These are phyloP conservation scores for Dynastes tityus DNA, from an alignment of 2,888 invertebrate species.

Conservation along the genomic window DNA sequence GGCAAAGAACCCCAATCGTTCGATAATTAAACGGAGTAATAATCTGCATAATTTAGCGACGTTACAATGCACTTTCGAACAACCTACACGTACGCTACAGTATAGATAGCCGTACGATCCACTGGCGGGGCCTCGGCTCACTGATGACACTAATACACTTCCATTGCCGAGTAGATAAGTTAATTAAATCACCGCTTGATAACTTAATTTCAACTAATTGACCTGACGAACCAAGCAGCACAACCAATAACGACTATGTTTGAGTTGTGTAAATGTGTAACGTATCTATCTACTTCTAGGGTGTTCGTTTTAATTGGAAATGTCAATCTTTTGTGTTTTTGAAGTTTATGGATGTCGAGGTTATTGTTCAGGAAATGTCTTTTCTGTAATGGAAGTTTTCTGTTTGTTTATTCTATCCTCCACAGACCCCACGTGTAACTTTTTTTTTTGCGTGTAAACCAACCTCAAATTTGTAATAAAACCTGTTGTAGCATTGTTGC, in stretches of 20 bases:
- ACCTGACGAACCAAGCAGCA: slow-evolving; percentile 57
- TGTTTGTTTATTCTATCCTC: too few species aligned
- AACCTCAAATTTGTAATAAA: too few species aligned
- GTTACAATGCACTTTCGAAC: slow-evolving; percentile 7
- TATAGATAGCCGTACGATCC: neutral
- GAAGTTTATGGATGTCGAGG: too few species aligned
- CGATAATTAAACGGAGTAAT: slow-evolving; percentile 55
- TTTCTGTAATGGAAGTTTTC: too few species aligned
- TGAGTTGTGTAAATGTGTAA: neutral
- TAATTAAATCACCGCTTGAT: slow-evolving; percentile 61
- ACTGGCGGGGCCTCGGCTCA: neutral
- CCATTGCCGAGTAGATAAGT: slow-evolving; percentile 50
- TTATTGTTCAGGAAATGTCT: too few species aligned
- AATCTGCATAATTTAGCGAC: slow-evolving; percentile 59
- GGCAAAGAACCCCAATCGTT: slow-evolving; percentile 16
- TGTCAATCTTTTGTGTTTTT: too few species aligned
- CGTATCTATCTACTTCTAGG: neutral
- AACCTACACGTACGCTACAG: neutral
- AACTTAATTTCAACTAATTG: slow-evolving; percentile 62
- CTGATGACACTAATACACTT: slow-evolving; percentile 25
- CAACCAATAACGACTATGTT: slow-evolving; percentile 12
- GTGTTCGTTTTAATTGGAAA: neutral
- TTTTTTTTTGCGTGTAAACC: too few species aligned
- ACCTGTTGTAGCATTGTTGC: too few species aligned
- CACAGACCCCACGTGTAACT: too few species aligned